Evolutionary conservation across 1,140 invertebrate genomes (phyloP).

Genomic region (Trypoxylus dichotomus): DNA sequence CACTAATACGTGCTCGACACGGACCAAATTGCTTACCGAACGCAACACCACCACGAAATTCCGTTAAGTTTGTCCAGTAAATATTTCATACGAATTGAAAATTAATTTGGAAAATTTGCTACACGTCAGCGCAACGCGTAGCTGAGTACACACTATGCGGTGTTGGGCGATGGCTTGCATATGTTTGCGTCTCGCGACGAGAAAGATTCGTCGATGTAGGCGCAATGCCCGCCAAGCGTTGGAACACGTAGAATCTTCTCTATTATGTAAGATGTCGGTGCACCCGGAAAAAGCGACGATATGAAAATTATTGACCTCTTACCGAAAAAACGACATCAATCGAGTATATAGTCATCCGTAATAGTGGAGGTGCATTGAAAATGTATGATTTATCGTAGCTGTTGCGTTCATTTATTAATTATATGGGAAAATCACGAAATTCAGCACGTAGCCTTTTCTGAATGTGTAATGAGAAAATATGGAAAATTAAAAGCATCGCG

Average conservation of each 20-base stretch:
- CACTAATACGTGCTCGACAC: constrained; percentile 8
- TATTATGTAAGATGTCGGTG: not conserved
- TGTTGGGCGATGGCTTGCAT: not conserved
- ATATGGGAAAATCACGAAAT: no score
- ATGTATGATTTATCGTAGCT: no score
- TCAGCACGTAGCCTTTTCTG: no score
- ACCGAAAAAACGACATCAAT: constrained; percentile 9
- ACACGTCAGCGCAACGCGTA: constrained; percentile 22
- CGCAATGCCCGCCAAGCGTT: constrained; percentile 6
- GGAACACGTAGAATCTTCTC: constrained; percentile 4
- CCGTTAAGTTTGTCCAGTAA: constrained; percentile 17
- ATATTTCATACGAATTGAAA: constrained; percentile 23
- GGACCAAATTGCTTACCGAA: constrained; percentile 12
- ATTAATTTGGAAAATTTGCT: constrained; percentile 24
- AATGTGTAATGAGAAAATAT: no score
- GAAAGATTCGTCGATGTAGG: not conserved
- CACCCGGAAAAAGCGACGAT: not conserved
- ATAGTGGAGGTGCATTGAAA: not conserved
- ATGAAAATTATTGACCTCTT: not conserved
- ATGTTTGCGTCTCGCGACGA: not conserved
- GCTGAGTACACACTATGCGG: not conserved
- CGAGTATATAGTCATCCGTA: not conserved
- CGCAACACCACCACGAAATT: constrained; percentile 15
- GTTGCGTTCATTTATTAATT: no score
- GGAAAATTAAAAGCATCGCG: no score